Conservation (phyloP, 2,888 invertebrate species). For the Polydrusus tereticollis region DNA sequence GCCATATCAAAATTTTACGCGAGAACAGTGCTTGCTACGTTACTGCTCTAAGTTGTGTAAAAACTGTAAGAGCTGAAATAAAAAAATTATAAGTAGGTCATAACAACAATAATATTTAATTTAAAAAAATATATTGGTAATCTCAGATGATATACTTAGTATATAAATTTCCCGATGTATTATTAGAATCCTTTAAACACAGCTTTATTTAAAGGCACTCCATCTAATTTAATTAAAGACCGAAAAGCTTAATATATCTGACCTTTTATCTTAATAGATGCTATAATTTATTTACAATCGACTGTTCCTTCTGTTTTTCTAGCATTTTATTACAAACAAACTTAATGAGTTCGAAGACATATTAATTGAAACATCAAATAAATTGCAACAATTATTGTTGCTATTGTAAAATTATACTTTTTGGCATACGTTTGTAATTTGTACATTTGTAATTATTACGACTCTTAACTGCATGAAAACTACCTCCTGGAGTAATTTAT, state of each 20-base stretch:
- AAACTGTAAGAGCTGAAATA: not conserved
- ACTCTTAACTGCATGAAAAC: too few relatives aligned
- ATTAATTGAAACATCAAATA: not conserved
- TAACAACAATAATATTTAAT: not conserved
- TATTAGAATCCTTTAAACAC: not conserved
- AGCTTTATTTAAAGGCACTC: not conserved
- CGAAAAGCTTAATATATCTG: not conserved
- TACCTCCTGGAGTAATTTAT: too few relatives aligned
- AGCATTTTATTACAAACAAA: constrained; percentile 3
- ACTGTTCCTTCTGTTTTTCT: constrained; percentile 2
- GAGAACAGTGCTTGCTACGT: not conserved
- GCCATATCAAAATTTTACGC: too few relatives aligned
- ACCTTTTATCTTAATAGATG: constrained; percentile 12
- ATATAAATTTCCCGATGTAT: not conserved
- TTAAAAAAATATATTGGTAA: not conserved
- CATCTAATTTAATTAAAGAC: constrained; percentile 8
- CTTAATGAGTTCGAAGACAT: not conserved
- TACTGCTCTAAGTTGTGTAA: not conserved
- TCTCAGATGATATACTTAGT: not conserved
- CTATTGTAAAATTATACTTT: not conserved
- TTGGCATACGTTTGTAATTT: too few relatives aligned
- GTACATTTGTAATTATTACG: too few relatives aligned
- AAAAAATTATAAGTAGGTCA: too few relatives aligned
- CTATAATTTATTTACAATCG: constrained; percentile 2
- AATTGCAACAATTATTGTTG: not conserved